Percentiles rank a stretch among this genome's conserved stretches.
These are phyloP conservation scores for Plutella xylostella DNA, from an alignment of 2,888 invertebrate species.

Conservation along the genomic window DNA sequence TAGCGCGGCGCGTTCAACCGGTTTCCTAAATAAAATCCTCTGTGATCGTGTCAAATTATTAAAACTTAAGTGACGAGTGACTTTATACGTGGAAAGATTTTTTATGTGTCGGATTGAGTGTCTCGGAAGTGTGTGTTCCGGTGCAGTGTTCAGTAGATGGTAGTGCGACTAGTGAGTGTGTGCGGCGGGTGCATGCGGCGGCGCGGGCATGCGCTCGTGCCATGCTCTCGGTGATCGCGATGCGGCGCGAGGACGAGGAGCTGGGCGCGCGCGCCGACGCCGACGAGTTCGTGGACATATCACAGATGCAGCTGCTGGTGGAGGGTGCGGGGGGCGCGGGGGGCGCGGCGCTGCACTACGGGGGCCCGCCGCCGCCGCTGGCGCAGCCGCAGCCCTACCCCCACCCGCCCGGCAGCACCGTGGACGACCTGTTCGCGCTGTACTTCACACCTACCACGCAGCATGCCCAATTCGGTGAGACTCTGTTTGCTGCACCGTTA, in stretches of 20 bases:
- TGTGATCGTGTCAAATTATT: conserved; percentile 61
- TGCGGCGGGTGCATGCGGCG: conserved; percentile 25
- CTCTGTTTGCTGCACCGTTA: conserved; percentile 10
- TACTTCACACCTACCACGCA: conserved; percentile 76
- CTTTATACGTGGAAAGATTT: not conserved
- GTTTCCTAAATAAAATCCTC: conserved; percentile 49
- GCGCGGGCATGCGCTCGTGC: conserved; percentile 64
- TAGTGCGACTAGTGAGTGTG: conserved; percentile 5
- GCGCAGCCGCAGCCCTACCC: conserved; percentile 56
- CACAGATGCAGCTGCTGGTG: conserved; percentile 82
- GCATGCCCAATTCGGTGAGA: conserved; percentile 72
- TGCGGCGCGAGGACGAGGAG: conserved; percentile 80
- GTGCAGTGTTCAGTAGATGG: conserved; percentile 11
- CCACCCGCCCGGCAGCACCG: conserved; percentile 63
- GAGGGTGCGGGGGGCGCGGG: conserved; percentile 70
- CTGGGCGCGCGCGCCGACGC: conserved; percentile 60
- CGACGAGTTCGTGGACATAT: conserved; percentile 87
- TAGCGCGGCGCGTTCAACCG: conserved; percentile 37
- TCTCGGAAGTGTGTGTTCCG: conserved; percentile 30
- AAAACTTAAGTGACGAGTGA: conserved; percentile 37
- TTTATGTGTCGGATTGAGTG: conserved; percentile 2
- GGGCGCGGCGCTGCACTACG: conserved; percentile 62
- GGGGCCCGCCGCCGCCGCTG: conserved; percentile 56
- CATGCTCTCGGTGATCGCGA: conserved; percentile 75
- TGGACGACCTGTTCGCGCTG: conserved; percentile 81